Evolutionary conservation across 2,797 vertebrate genomes (phyloP).

Genomic region (Astyanax mexicanus): DNA sequence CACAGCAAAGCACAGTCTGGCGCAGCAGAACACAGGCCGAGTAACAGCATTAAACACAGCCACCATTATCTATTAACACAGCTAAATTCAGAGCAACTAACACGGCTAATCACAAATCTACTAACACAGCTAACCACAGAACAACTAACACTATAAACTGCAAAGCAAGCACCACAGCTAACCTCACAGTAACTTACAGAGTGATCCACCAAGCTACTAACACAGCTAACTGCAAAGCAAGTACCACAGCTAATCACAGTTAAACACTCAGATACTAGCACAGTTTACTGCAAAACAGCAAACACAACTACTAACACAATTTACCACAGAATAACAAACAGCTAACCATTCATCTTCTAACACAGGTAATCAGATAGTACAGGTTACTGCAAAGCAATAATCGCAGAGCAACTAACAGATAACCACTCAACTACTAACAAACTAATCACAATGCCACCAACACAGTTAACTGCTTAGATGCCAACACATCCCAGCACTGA

Average conservation of each 20-base stretch:
- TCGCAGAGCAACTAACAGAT: no score
- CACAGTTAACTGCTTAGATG: no score
- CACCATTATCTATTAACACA: not conserved
- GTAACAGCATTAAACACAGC: not conserved
- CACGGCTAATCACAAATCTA: conserved; percentile 29
- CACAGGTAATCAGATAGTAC: no score
- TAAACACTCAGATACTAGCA: conserved; percentile 34
- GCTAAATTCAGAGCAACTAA: not conserved
- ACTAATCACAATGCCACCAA: no score
- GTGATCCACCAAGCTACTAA: conserved; percentile 22
- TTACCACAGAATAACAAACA: not conserved
- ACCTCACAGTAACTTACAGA: conserved; percentile 5
- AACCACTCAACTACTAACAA: no score
- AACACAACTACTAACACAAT: not conserved
- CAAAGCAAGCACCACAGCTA: conserved; percentile 41
- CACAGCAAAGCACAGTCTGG: not conserved
- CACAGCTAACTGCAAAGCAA: conserved; percentile 3
- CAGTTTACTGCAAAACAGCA: no score
- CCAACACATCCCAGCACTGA: no score
- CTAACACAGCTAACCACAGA: conserved; percentile 1
- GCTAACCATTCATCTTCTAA: conserved; percentile 33
- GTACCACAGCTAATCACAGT: not conserved
- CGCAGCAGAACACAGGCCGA: not conserved
- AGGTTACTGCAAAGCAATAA: no score
- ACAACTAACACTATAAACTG: no score